Conservation (phyloP, 2,113 vertebrate species). For the Hippocampus guttulatus region DNA sequence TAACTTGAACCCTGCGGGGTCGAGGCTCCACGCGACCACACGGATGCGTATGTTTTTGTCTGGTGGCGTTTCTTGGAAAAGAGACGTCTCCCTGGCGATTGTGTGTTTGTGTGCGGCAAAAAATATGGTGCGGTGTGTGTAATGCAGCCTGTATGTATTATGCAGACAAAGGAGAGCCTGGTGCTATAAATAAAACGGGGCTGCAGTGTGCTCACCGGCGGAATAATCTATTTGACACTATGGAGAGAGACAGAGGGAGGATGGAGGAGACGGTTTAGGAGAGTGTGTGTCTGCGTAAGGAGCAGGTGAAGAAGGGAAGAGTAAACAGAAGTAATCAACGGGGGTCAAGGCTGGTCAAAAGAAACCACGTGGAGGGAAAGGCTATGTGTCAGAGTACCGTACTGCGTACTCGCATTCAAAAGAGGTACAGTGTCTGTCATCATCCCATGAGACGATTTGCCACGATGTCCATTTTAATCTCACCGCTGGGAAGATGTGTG, state of each 20-base stretch:
- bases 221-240: constrained; percentile 75
- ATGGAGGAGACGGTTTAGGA: constrained; percentile 16
- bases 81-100: constrained; percentile 14
- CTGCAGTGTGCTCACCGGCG: constrained; percentile 63
- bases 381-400: constrained; percentile 2
- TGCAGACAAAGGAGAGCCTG: constrained; percentile 67
- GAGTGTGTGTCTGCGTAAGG: constrained; percentile 13
- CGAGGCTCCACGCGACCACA: constrained; percentile 16
- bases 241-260: constrained; percentile 41
- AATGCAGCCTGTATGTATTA: constrained; percentile 65
- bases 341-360: neutral
- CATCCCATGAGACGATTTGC: constrained; percentile 17
- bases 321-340: constrained; percentile 9
- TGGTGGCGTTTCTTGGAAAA: constrained; percentile 28
- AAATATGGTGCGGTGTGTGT: constrained; percentile 25
- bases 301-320: constrained; percentile 19
- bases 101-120: constrained; percentile 20
- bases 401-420: constrained; percentile 11
- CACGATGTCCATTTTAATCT: neutral
- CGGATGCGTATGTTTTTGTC: constrained; percentile 24
- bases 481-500: neutral
- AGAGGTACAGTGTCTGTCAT: constrained; percentile 16
- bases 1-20: constrained; percentile 8
- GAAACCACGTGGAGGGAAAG: neutral
- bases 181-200: constrained; percentile 73